Conservation (phyloP, 1,140 invertebrate species). For the Asbolus verrucosus region DNA sequence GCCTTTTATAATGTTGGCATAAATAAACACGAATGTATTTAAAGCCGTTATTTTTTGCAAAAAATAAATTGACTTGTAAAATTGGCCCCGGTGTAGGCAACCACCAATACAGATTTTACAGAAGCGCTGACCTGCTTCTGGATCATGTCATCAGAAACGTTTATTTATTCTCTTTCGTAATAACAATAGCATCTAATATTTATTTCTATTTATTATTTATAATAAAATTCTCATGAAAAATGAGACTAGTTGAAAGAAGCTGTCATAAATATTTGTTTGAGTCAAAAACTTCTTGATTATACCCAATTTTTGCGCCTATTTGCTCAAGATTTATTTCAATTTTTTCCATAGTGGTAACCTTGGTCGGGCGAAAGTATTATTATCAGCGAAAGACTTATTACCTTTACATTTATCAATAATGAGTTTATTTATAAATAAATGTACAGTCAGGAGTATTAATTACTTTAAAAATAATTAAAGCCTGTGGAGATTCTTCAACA, state of each 20-base stretch:
- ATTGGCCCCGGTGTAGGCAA: background rate
- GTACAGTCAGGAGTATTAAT: slow-evolving; percentile 46
- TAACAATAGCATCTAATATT: background rate
- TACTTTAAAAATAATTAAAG: slow-evolving; percentile 36
- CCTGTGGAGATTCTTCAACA: slow-evolving; percentile 4
- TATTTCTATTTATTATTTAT: slow-evolving; percentile 24
- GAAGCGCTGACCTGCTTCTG: background rate
- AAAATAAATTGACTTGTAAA: background rate
- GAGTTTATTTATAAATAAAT: slow-evolving; percentile 35
- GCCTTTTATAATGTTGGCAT: background rate
- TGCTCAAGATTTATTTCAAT: background rate
- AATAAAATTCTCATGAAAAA: slow-evolving; percentile 14
- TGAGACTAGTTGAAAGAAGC: background rate
- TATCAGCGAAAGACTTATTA: slow-evolving; percentile 11
- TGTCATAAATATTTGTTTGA: slow-evolving; percentile 16
- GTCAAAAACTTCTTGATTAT: slow-evolving; percentile 4
- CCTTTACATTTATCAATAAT: no score
- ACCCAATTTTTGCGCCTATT: background rate
- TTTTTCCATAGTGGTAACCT: slow-evolving; percentile 27
- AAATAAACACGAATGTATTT: no score
- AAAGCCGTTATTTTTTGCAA: no score
- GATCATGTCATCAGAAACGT: background rate
- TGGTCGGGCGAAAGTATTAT: background rate
- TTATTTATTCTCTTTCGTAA: background rate
- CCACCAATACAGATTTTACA: background rate